Evolutionary conservation across 2,113 vertebrate genomes (phyloP), one percentile per base, ranked within the genome.

Genomic region (Barnardius zonarius): DNA sequence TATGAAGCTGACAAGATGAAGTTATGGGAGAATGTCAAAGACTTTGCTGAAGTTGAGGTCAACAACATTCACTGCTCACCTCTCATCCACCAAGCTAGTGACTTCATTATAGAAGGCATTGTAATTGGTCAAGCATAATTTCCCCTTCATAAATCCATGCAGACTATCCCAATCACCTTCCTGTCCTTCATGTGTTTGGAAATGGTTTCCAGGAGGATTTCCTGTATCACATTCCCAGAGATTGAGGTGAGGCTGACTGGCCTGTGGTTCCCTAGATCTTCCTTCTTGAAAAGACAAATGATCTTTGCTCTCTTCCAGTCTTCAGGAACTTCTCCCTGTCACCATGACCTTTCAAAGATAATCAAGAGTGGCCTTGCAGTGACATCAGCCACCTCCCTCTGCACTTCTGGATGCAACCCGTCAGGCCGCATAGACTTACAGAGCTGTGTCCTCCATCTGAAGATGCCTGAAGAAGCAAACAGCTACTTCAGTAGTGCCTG

Each of bases 401-500:
- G 31, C 41, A 55, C 35, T 59, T 66, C 49, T 15, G 24, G 22
- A 35, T 52, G 22, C 6, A 64, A 33, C 4, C 6, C 3, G 5
- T 37, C 59, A 51, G 39, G 28, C 13, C 10, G 27, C 35, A 8
- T 2, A 19, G 37, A 49, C 11, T 70, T 41, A 30, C 5, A 64
- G 28, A 83, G 57, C 39, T 68, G 24, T 59, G 33, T 64, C 18
- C 24, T 64, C 35, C 49, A 43, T 27, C 11, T 86, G 57, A 72
- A 48, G 22, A n/a, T 62, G 13, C 16, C 55, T 44, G 37, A 39
- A 39, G 39, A 39, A 88, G 67, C 39, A 59, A 78, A 41, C 28
- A 64, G 18, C 25, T 73, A 66, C 61, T 62, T 48, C 61, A 31
- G 27, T 2, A 55, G 69, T 0, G 0, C 17, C 8, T 49, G 30